Evolutionary conservation across 2,113 vertebrate species (phyloP).

Genomic region (Halichoeres trimaculatus): DNA sequence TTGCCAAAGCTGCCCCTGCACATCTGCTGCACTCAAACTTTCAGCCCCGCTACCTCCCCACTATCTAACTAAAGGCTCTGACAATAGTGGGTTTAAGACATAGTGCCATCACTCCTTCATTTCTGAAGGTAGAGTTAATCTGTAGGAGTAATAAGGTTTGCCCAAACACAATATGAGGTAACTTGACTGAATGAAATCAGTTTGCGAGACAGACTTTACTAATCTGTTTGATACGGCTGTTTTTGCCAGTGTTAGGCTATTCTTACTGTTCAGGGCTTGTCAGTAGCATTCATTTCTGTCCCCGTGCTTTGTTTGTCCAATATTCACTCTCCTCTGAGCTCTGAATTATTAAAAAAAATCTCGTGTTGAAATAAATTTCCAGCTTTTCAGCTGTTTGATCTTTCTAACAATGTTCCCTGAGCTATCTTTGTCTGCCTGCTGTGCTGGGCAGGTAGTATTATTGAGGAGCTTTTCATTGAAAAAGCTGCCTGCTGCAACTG

Average conservation of each 20-base stretch:
- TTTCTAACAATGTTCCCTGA: neutral
- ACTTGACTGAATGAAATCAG: too few species aligned
- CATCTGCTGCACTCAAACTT: too few species aligned
- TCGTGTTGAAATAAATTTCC: neutral
- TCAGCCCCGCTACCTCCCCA: too few species aligned
- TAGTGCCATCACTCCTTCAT: too few species aligned
- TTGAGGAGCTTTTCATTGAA: neutral
- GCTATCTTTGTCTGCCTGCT: neutral
- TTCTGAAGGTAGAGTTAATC: too few species aligned
- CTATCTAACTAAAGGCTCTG: too few species aligned
- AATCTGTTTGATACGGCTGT: too few species aligned
- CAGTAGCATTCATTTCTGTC: neutral
- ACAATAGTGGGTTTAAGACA: too few species aligned
- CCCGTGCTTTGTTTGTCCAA: neutral
- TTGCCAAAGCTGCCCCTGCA: too few species aligned
- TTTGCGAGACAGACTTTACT: too few species aligned
- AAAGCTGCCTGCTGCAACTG: neutral
- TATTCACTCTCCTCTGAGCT: neutral
- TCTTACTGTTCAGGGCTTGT: neutral
- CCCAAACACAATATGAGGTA: too few species aligned
- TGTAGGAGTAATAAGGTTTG: too few species aligned
- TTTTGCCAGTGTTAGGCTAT: neutral
- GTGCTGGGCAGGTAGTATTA: neutral
- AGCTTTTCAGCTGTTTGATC: neutral
- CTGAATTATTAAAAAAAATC: neutral